Evolutionary conservation across 1,140 invertebrate species (phyloP).

Genomic region (Formica exsecta): DNA sequence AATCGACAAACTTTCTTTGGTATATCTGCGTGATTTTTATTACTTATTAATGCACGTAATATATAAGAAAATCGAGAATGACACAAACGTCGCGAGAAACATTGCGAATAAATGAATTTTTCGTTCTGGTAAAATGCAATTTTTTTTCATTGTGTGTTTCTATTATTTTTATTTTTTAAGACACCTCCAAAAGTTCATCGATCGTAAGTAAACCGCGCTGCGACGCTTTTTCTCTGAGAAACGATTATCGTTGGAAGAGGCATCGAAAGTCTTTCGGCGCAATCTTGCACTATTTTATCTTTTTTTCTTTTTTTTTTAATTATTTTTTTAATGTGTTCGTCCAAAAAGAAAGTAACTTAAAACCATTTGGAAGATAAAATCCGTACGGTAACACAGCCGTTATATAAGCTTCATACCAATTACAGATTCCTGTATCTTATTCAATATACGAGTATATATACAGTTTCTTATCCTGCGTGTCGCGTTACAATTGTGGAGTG

Average conservation of each 20-base stretch:
- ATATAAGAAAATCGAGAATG: background rate
- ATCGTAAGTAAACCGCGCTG: background rate
- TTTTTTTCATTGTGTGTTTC: background rate
- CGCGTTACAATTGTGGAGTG: slow-evolving; percentile 39
- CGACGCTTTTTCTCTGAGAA: too few species aligned
- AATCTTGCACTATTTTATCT: slow-evolving; percentile 37
- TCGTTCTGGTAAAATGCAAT: background rate
- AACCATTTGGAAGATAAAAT: slow-evolving; percentile 71
- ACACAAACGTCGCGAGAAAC: background rate
- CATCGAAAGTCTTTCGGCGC: slow-evolving; percentile 47
- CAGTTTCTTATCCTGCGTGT: slow-evolving; percentile 36
- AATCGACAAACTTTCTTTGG: slow-evolving; percentile 24
- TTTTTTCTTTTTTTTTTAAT: background rate
- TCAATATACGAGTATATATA: slow-evolving; percentile 38
- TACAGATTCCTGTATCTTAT: slow-evolving; percentile 64
- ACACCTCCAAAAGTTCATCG: slow-evolving; percentile 10
- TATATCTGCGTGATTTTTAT: background rate
- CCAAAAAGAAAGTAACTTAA: slow-evolving; percentile 63
- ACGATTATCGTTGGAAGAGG: slow-evolving; percentile 17
- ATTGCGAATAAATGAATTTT: background rate
- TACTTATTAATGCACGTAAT: background rate
- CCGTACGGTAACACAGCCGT: slow-evolving; percentile 74
- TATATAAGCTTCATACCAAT: slow-evolving; percentile 72
- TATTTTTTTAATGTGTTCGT: slow-evolving; percentile 17
- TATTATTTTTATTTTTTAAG: background rate